Percentiles rank a stretch among this genome's conserved stretches.
Conservation (phyloP, 2,797 vertebrate species). For the Decapterus maruadsi region DNA sequence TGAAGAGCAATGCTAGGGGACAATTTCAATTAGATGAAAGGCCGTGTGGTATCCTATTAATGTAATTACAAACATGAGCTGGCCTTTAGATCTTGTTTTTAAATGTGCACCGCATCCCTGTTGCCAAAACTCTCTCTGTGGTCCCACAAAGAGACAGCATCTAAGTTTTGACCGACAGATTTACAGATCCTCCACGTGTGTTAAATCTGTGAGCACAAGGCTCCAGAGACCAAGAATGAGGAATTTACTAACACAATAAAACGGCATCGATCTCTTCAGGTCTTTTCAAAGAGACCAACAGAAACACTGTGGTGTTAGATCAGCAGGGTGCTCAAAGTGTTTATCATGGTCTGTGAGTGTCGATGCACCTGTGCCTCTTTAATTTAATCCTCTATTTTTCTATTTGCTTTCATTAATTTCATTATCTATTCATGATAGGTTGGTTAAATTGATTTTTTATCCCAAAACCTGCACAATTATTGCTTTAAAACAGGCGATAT, state of each 20-base stretch:
- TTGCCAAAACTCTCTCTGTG: slow-evolving; percentile 35
- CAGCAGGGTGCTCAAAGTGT: background rate
- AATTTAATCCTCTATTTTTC: background rate
- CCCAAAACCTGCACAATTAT: background rate
- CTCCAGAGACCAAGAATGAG: slow-evolving; percentile 32
- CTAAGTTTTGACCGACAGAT: slow-evolving; percentile 46
- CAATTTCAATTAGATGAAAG: slow-evolving; percentile 1
- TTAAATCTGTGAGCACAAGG: slow-evolving; percentile 38
- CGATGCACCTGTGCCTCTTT: slow-evolving; percentile 47
- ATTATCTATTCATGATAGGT: background rate
- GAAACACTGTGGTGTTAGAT: slow-evolving; percentile 20
- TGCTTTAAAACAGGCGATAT: background rate
- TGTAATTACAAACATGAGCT: slow-evolving; percentile 35
- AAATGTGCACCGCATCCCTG: background rate
- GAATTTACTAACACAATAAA: slow-evolving; percentile 60
- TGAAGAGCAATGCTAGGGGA: background rate
- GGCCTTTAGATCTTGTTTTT: slow-evolving; percentile 33
- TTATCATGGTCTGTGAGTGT: slow-evolving; percentile 26
- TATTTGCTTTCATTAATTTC: background rate
- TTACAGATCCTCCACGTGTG: slow-evolving; percentile 53
- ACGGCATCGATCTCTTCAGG: slow-evolving; percentile 42
- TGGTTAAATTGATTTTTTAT: slow-evolving; percentile 1
- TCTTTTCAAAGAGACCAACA: slow-evolving; percentile 38
- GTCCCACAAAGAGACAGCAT: slow-evolving; percentile 33
- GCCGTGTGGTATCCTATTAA: slow-evolving; percentile 31